Evolutionary conservation across 2,888 invertebrate species (phyloP).

Genomic region (Lasioglossum pauxillum): DNA sequence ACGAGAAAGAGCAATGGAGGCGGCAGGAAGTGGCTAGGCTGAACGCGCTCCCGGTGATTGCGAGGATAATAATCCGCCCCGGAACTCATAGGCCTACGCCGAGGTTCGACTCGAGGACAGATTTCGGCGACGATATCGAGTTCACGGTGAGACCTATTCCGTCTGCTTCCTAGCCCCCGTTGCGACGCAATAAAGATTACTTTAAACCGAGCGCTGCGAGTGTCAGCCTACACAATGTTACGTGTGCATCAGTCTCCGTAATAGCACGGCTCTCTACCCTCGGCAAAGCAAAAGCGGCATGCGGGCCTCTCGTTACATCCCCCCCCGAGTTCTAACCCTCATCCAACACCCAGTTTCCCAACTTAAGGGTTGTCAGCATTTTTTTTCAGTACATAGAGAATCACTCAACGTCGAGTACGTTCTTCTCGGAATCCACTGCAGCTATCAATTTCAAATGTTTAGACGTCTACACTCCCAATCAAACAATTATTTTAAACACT

Average conservation of each 20-base stretch:
- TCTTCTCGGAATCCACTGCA: not conserved
- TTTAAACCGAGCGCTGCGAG: not conserved
- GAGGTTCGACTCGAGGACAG: conserved; percentile 53
- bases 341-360: not conserved
- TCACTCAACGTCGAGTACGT: not conserved
- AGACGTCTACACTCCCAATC: too few species aligned
- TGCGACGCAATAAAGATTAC: not conserved
- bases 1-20: conserved; percentile 54
- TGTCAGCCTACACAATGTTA: not conserved
- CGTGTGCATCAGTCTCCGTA: not conserved
- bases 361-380: not conserved
- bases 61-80: conserved; percentile 75
- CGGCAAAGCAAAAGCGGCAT: not conserved
- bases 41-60: conserved; percentile 75
- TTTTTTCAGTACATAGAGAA: not conserved
- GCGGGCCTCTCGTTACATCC: not conserved
- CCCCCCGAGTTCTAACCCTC: not conserved
- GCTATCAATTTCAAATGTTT: not conserved
- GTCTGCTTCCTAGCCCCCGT: not conserved
- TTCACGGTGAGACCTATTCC: conserved; percentile 72
- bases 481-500: too few species aligned
- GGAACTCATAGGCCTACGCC: conserved; percentile 12
- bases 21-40: conserved; percentile 73
- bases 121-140: conserved; percentile 69
- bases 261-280: not conserved